Evolutionary conservation across 1,140 invertebrate species (phyloP), one percentile per base, ranked within the genome.

Genomic region (Macrocentrus cingulum): DNA sequence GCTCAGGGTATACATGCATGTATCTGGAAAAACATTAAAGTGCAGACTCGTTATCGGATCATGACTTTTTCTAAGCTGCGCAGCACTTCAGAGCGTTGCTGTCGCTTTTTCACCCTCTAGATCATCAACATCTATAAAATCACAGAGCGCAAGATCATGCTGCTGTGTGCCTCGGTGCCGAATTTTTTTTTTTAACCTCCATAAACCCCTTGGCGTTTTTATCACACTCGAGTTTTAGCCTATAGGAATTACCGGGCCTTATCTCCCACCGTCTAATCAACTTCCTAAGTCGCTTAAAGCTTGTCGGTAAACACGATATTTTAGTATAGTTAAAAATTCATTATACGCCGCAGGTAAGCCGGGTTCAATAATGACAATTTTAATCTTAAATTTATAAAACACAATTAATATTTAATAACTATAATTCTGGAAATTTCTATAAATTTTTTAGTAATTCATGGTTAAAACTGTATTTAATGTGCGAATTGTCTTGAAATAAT

Each of bases 21-120:
- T 39, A 41, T 61, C 56, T 58, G 41, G 50, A 37, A 64, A 59
- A 56, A 63, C 55, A 61, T 67, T 67, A 63, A 64, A 67, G 62
- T 62, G 59, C 37, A 23, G 25, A 25, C 62, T 61, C 59, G 61
- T 66, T 66, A 66, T 68, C 67, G 62, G 67, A 68, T 66, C 60
- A 62, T 62, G 58, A 53, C 59, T 59, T 59, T 52, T 37, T 39
- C 56, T 64, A 59, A 61, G 63, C 56, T 65, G 42, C 63, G 56
- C 58, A 68, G 61, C 62, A 60, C 61, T 63, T 66, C 63, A 67
- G 65, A 46, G 64, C 49, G 46, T 56, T 59, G 18, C 46, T 42
- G 15, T 45, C 22, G 18, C 29, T 29, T n/a, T 44, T 48, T 42
- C 54, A 56, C 22, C 44, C 19, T 22, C 42, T 1, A 25, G 32